Conservation (phyloP, 2,797 vertebrate species). For the Carduelis carduelis region DNA sequence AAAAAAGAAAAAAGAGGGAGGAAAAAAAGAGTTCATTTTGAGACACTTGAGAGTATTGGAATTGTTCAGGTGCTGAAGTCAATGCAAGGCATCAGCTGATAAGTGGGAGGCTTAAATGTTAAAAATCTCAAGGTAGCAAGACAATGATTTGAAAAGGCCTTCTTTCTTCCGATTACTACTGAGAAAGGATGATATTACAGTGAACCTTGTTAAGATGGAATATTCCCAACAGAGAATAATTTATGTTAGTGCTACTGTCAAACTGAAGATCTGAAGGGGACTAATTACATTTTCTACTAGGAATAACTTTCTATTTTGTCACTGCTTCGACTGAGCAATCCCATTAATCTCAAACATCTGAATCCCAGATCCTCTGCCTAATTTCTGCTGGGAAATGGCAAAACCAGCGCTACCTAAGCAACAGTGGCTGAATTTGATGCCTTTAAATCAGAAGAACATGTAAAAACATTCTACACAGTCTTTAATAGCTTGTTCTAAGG, state of each 20-base stretch:
- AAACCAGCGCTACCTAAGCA: background rate
- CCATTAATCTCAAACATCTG: slow-evolving; percentile 5
- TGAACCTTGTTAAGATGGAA: slow-evolving; percentile 22
- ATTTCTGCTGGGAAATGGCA: slow-evolving; percentile 25
- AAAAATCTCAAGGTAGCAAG: slow-evolving; percentile 28
- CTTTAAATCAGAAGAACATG: background rate
- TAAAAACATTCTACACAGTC: background rate
- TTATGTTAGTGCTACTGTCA: slow-evolving; percentile 36
- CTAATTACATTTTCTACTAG: slow-evolving; percentile 31
- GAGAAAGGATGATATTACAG: slow-evolving; percentile 22
- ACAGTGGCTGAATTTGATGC: background rate
- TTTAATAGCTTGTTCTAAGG: background rate
- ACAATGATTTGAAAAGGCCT: slow-evolving; percentile 29
- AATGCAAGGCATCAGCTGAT: background rate
- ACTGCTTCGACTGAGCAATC: background rate
- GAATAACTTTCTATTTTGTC: slow-evolving; percentile 37
- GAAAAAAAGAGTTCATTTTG: background rate
- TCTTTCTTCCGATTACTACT: background rate
- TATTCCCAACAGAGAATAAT: slow-evolving; percentile 47
- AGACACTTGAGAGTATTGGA: background rate
- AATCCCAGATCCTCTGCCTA: background rate
- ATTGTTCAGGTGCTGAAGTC: slow-evolving; percentile 1
- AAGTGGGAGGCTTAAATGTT: slow-evolving; percentile 18
- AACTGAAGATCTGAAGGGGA: slow-evolving; percentile 32
- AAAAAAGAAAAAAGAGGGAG: background rate